A percentile compares a stretch with the other conserved stretches of the same genome.
These are phyloP conservation scores for Lemur catta DNA, from an alignment of 2,797 vertebrate genomes.

Conservation along the genomic window DNA sequence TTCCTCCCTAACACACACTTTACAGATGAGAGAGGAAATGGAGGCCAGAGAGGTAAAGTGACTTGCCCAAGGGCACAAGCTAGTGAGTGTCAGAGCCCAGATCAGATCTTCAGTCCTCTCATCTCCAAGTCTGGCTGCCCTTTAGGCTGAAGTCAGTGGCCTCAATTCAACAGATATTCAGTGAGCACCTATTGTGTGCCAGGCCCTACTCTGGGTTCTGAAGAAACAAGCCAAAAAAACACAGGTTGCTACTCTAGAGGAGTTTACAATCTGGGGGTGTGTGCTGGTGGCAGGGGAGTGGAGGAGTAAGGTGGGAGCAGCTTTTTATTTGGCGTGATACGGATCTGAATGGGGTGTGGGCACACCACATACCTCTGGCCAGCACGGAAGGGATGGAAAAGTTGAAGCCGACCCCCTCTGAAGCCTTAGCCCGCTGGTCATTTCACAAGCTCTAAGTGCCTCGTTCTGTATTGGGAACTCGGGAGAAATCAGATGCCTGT, in stretches of 20 bases:
- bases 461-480: not conserved
- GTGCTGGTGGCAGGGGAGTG: not conserved
- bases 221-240: not conserved
- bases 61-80: constrained; percentile 7
- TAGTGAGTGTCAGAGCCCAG: not conserved
- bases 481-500: constrained; percentile 15
- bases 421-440: not conserved
- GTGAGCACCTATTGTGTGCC: not conserved
- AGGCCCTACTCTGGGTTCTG: not conserved
- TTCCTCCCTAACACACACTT: not conserved
- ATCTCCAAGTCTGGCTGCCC: not conserved
- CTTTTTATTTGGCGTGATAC: constrained; percentile 55
- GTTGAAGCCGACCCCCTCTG: constrained; percentile 21
- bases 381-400: constrained; percentile 44
- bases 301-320: not conserved
- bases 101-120: not conserved
- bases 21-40: not conserved
- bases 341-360: constrained; percentile 60
- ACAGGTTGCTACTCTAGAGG: not conserved
- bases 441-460: not conserved
- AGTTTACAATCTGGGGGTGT: not conserved
- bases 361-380: constrained; percentile 54
- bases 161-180: not conserved
- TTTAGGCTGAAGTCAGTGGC: not conserved
- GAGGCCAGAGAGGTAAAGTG: not conserved